Conservation (phyloP, 37 sponge, comb jelly and placozoan species). For the Aphrocallistes beatrix region DNA sequence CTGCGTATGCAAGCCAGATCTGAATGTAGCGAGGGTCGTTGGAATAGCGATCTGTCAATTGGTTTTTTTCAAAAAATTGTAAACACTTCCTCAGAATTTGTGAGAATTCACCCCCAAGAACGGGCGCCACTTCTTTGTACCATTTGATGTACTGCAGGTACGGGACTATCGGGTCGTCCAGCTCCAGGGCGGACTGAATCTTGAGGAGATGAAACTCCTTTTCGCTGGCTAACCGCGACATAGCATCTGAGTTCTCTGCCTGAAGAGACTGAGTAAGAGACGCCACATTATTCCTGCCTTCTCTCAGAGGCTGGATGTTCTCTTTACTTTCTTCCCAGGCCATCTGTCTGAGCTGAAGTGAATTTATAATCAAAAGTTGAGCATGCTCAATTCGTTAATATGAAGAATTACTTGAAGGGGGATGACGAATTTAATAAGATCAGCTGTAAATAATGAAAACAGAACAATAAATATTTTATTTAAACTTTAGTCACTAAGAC, state of each 20-base stretch:
- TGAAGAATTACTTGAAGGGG: too few relatives aligned
- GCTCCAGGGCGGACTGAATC: neutral
- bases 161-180: neutral
- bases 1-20: neutral
- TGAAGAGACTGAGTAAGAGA: neutral
- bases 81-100: neutral
- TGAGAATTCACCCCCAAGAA: neutral
- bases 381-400: too few relatives aligned
- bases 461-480: too few relatives aligned
- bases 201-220: neutral
- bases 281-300: neutral
- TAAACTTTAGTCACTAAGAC: too few relatives aligned
- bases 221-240: too few relatives aligned
- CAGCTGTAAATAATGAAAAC: too few relatives aligned
- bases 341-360: too few relatives aligned
- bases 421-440: too few relatives aligned
- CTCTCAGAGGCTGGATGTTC: neutral
- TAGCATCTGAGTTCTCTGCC: neutral
- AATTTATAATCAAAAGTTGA: too few relatives aligned
- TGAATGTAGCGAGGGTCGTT: neutral
- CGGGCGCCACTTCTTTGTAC: neutral
- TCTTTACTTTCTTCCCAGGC: neutral
- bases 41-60: neutral
- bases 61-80: neutral
- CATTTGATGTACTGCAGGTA: neutral